phyloP scores from a whole-genome alignment of 2,797 vertebrate species.

The Setipinna tenuifilis region DNA sequence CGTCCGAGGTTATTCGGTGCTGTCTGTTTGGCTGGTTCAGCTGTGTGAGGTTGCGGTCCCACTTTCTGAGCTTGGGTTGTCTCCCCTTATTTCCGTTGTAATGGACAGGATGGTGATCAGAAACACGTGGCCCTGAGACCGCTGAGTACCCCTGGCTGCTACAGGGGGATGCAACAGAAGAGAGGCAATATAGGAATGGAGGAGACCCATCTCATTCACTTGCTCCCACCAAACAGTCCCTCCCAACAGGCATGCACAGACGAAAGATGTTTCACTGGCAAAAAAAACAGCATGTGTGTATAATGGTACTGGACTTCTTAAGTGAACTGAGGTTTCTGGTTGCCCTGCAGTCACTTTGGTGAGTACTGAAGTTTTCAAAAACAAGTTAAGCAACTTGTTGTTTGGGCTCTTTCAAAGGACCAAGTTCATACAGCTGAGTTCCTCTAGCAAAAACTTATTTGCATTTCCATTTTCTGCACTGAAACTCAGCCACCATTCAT shows the following conservation, averaged over 20 bases:
- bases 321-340: not conserved
- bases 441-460: not conserved
- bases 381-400: not conserved
- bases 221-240: not conserved
- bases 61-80: conserved; percentile 28
- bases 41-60: not conserved
- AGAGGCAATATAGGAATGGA: conserved; percentile 10
- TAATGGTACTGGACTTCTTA: not conserved
- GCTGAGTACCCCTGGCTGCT: not conserved
- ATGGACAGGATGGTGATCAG: conserved; percentile 37
- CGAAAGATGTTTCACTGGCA: conserved; percentile 37
- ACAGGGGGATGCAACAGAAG: not conserved
- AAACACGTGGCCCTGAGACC: conserved; percentile 30
- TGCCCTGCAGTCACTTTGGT: not conserved
- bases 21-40: not conserved
- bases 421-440: too few species aligned
- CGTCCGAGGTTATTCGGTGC: not conserved
- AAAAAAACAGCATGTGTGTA: not conserved
- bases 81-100: conserved; percentile 38
- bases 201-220: not conserved
- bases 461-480: not conserved
- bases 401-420: not conserved
- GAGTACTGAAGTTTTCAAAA: not conserved
- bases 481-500: not conserved
- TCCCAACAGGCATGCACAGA: conserved; percentile 39